Percentiles rank a stretch among this genome's conserved stretches.
These are phyloP conservation scores for Trachelus stipa DNA, from an alignment of 2,888 invertebrate genomes.

Conservation along the genomic window DNA sequence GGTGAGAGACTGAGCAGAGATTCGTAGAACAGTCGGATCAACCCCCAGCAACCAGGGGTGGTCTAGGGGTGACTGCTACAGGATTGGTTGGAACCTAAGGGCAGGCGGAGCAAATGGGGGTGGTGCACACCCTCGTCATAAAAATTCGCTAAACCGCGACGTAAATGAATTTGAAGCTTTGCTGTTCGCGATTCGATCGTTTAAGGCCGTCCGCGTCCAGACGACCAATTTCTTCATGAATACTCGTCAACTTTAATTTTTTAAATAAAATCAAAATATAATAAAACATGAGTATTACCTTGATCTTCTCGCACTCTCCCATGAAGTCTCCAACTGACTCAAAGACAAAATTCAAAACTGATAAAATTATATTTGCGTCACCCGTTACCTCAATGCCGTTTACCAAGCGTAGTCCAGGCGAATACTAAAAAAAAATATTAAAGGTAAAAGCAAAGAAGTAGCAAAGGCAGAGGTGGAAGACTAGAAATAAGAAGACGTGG, in stretches of 20 bases:
- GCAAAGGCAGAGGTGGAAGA: not conserved
- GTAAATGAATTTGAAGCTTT: slow-evolving; percentile 2
- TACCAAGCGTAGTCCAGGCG: not conserved
- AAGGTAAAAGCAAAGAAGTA: not conserved
- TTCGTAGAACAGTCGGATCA: slow-evolving; percentile 24
- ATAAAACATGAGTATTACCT: not conserved
- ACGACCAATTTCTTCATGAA: not conserved
- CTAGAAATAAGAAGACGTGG: slow-evolving; percentile 1
- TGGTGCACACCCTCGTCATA: slow-evolving; percentile 37
- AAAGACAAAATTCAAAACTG: not conserved
- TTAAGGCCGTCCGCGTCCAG: not conserved
- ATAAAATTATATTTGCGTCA: not conserved
- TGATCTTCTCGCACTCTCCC: not conserved
- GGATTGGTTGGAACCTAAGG: not conserved
- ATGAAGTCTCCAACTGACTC: not conserved
- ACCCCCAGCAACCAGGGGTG: slow-evolving; percentile 25
- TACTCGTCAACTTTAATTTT: not conserved
- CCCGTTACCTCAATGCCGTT: not conserved
- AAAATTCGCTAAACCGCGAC: slow-evolving; percentile 33
- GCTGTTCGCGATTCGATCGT: not conserved
- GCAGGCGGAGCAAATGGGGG: slow-evolving; percentile 19
- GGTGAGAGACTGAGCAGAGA: slow-evolving; percentile 50
- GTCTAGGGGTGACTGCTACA: slow-evolving; percentile 24
- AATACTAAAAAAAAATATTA: not conserved
- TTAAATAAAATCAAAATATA: not conserved